These are phyloP conservation scores for Siniperca scherzeri DNA, from an alignment of 2,797 vertebrate genomes.

Conservation along the genomic window DNA sequence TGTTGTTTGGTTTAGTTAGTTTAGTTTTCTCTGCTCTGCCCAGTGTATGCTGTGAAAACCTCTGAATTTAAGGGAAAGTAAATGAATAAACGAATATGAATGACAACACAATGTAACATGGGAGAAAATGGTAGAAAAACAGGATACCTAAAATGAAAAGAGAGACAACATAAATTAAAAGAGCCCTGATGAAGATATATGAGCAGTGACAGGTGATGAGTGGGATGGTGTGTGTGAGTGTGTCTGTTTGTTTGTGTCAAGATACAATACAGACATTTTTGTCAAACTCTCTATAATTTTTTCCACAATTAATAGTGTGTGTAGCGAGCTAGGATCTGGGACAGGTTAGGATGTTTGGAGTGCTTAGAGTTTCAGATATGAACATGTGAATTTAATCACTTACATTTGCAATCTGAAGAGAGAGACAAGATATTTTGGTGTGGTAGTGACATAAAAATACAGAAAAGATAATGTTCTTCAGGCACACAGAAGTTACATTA, in stretches of 20 bases:
- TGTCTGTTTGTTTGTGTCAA: slow-evolving; percentile 41
- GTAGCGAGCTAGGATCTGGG: not conserved
- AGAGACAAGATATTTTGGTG: not conserved
- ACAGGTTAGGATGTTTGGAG: not conserved
- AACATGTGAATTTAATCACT: slow-evolving; percentile 11
- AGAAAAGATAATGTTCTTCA: not conserved
- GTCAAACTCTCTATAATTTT: slow-evolving; percentile 4
- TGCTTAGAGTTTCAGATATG: not conserved
- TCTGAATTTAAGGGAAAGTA: slow-evolving; percentile 16
- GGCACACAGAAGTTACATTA: not conserved
- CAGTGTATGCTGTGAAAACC: slow-evolving; percentile 9
- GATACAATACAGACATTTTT: slow-evolving; percentile 19
- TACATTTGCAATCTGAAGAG: not conserved
- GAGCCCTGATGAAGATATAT: slow-evolving; percentile 19
- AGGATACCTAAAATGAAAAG: not conserved
- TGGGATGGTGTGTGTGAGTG: slow-evolving; percentile 59
- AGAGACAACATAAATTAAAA: not conserved
- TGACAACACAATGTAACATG: not conserved
- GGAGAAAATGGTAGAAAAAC: not conserved
- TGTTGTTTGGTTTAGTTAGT: slow-evolving; percentile 5
- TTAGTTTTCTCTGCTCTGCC: slow-evolving; percentile 8
- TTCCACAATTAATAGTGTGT: slow-evolving; percentile 1
- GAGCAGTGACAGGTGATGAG: slow-evolving; percentile 69
- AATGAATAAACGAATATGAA: slow-evolving; percentile 13
- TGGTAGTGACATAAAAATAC: slow-evolving; percentile 5